A percentile compares a stretch with the other conserved stretches of the same genome.
These are phyloP conservation scores for Lagorchestes hirsutus DNA, from an alignment of 2,797 vertebrate species.

Conservation along the genomic window DNA sequence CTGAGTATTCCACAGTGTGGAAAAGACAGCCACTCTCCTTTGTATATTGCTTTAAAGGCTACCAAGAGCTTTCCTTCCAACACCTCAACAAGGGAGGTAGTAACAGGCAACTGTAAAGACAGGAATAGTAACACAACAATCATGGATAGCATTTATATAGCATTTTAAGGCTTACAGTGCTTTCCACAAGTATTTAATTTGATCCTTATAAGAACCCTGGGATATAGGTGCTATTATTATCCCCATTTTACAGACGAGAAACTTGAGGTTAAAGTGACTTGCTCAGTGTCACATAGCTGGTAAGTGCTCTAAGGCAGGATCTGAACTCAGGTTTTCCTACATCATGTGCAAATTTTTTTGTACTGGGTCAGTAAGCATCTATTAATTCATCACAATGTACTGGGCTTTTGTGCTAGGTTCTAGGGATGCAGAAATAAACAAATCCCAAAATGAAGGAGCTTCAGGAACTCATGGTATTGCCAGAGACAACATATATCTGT, in stretches of 20 bases:
- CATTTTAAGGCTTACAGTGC: not conserved
- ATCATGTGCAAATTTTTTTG: not conserved
- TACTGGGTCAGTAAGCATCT: not conserved
- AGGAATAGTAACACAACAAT: too few relatives aligned
- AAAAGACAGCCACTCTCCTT: not conserved
- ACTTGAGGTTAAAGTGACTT: not conserved
- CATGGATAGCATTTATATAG: not conserved
- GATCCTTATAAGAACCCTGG: not conserved
- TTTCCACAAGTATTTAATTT: not conserved
- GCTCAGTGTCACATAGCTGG: not conserved
- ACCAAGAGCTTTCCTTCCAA: not conserved
- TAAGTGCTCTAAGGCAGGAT: not conserved
- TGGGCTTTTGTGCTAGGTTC: fast-evolving
- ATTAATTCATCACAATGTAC: not conserved
- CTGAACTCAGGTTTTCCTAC: not conserved
- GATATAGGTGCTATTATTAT: not conserved
- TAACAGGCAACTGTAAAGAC: not conserved
- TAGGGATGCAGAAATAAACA: not conserved
- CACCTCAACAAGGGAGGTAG: not conserved
- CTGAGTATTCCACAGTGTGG: not conserved
- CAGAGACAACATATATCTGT: not conserved
- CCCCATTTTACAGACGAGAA: not conserved
- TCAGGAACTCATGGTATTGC: not conserved
- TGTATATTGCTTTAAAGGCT: not conserved
- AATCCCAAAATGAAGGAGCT: not conserved